Evolutionary conservation across 2,888 invertebrate genomes (phyloP).

Genomic region (Himalopsyche tibetana): DNA sequence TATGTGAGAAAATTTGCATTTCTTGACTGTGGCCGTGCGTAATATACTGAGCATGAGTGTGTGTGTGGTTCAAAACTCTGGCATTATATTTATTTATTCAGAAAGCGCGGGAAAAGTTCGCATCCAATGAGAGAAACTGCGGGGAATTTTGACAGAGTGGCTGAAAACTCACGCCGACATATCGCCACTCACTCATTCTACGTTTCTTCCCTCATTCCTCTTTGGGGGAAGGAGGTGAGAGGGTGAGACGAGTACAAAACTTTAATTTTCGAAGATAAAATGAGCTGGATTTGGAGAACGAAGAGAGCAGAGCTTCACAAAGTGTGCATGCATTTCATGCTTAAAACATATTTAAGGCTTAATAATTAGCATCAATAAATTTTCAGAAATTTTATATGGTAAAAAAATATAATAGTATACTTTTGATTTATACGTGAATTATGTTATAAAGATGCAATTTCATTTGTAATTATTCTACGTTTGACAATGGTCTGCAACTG

Average conservation of each 20-base stretch:
- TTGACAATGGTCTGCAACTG: no score
- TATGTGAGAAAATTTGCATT: constrained; percentile 27
- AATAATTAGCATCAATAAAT: no score
- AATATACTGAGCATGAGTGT: not conserved
- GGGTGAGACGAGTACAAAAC: not conserved
- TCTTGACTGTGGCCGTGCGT: not conserved
- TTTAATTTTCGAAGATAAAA: constrained; percentile 27
- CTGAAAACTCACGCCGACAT: constrained; percentile 26
- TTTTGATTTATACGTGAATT: no score
- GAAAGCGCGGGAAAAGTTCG: constrained; percentile 9
- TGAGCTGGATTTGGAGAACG: not conserved
- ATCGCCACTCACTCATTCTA: not conserved
- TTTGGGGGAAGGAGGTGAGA: not conserved
- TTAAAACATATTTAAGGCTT: no score
- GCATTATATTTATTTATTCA: constrained; percentile 24
- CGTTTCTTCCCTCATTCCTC: not conserved
- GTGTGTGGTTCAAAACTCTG: not conserved
- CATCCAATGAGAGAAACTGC: constrained; percentile 25
- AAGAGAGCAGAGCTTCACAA: not conserved
- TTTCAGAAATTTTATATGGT: no score
- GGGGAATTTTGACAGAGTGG: constrained; percentile 30
- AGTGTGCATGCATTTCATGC: not conserved
- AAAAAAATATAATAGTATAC: no score
- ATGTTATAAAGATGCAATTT: no score
- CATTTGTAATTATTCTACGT: no score